Percentiles rank a stretch among this genome's conserved stretches.
phyloP scores from a whole-genome alignment of 2,113 vertebrate genomes.

The Sinocyclocheilus maitianheensis region DNA sequence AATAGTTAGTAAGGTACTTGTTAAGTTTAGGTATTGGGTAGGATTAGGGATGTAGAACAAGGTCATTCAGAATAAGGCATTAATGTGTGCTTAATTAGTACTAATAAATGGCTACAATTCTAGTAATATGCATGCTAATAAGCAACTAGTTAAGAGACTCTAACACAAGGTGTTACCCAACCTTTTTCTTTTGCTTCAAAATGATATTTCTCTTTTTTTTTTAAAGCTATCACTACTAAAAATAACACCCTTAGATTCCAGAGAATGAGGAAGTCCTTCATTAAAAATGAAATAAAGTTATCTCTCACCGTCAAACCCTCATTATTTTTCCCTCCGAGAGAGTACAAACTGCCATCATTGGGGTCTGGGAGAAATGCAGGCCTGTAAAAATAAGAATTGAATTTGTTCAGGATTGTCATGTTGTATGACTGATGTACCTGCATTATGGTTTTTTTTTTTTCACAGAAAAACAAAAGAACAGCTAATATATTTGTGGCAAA shows the following conservation, averaged over 20 bases:
- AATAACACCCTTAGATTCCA: background rate
- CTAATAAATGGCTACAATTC: no score
- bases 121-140: no score
- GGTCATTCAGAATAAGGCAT: no score
- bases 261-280: conserved; percentile 58
- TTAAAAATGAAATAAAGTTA: background rate
- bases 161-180: no score
- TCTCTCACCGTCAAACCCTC: conserved; percentile 92
- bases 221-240: background rate
- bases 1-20: no score
- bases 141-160: no score
- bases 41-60: no score
- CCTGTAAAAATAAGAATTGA: conserved; percentile 66
- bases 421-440: background rate
- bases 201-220: background rate
- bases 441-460: background rate
- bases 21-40: no score
- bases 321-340: conserved; percentile 91
- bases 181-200: background rate
- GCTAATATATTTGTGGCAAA: background rate
- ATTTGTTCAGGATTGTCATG: background rate
- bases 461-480: background rate
- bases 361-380: conserved; percentile 97
- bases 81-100: no score
- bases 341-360: conserved; percentile 95